These are phyloP conservation scores for Muricea muricata DNA, from an alignment of 92 coral and sea anemone genomes.

Conservation along the genomic window DNA sequence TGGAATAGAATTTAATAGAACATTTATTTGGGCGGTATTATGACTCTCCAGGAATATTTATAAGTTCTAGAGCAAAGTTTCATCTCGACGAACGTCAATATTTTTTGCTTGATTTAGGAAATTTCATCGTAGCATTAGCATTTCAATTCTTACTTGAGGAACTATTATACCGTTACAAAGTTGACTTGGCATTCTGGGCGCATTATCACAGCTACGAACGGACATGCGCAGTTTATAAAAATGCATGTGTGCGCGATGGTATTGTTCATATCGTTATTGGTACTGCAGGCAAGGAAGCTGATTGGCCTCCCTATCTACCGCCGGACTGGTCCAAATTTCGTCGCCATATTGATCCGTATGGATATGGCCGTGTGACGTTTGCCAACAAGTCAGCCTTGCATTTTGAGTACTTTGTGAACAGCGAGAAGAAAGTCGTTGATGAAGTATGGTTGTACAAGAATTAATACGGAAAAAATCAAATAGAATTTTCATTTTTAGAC, in stretches of 20 bases:
- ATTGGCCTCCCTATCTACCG: conserved; percentile 61
- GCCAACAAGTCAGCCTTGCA: conserved; percentile 78
- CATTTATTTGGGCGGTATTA: no score
- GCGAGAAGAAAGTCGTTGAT: conserved; percentile 67
- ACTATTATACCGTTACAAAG: conserved; percentile 78
- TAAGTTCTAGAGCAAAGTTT: neutral
- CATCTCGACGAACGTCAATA: neutral
- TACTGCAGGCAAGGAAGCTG: conserved; percentile 73
- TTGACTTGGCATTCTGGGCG: conserved; percentile 94
- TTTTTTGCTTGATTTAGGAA: neutral
- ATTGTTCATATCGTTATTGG: conserved; percentile 79
- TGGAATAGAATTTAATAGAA: no score
- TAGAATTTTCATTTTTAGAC: no score
- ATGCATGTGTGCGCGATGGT: conserved; percentile 57
- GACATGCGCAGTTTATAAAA: conserved; percentile 84
- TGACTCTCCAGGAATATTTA: no score
- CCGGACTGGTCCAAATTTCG: conserved; percentile 73
- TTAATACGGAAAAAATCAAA: neutral
- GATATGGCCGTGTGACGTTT: conserved; percentile 84
- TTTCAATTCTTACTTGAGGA: conserved; percentile 72
- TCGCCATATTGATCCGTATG: conserved; percentile 69
- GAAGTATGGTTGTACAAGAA: conserved; percentile 74
- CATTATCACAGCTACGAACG: conserved; percentile 99
- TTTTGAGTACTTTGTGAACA: conserved; percentile 82
- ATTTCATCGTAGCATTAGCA: conserved; percentile 63